Evolutionary conservation across 2,113 vertebrate genomes (phyloP).

Genomic region (Psammodynastes pulverulentus): DNA sequence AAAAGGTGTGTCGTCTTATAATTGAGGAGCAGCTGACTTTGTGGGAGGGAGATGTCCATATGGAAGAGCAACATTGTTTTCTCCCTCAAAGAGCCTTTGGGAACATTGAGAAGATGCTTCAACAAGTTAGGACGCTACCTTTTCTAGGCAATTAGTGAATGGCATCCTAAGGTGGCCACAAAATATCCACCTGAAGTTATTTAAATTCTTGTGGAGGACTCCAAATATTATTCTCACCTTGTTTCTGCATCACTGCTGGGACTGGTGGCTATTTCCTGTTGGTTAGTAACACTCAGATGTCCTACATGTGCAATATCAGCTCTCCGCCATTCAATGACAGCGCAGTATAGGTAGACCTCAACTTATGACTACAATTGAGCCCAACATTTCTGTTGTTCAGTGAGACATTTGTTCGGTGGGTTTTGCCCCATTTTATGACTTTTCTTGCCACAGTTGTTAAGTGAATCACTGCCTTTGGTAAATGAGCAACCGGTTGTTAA

Average conservation of each 20-base stretch:
- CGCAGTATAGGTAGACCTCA: background rate
- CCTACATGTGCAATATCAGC: background rate
- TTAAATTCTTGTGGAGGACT: slow-evolving; percentile 38
- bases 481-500: no score
- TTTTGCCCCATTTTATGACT: no score
- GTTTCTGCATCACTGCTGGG: background rate
- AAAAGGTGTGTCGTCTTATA: slow-evolving; percentile 33
- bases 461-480: no score
- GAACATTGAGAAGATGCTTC: slow-evolving; percentile 52
- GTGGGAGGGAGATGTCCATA: slow-evolving; percentile 21
- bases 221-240: background rate
- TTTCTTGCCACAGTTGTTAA: no score
- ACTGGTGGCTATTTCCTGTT: background rate
- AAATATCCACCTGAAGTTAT: slow-evolving; percentile 45
- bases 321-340: background rate
- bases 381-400: no score
- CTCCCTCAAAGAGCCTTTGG: slow-evolving; percentile 2
- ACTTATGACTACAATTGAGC: background rate
- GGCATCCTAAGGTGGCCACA: slow-evolving; percentile 24
- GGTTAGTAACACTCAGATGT: background rate
- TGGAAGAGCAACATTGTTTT: background rate
- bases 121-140: slow-evolving; percentile 23
- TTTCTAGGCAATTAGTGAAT: slow-evolving; percentile 58
- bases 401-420: no score
- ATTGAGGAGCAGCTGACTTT: slow-evolving; percentile 19